Base-by-base conservation (phyloP, 2,797 vertebrate genomes). In the Anas capensis region DNA sequence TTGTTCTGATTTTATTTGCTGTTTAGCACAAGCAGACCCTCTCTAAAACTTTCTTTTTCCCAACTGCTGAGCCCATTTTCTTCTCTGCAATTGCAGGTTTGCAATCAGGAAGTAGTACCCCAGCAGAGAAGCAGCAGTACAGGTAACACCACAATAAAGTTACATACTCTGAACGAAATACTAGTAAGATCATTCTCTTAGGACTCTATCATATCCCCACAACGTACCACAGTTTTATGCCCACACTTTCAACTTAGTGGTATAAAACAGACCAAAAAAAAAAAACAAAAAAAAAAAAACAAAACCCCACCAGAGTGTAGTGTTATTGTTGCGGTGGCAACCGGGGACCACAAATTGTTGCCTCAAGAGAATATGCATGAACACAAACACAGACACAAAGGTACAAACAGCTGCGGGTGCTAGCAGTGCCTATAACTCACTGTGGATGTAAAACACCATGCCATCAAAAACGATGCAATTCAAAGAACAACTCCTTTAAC, bases 261-360 rank as follows among this genome's bases (percentile, higher is more conserved):
- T 44, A 84, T 5, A 31, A 86, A 85, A 42, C 2, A 77, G 57
- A 42, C 48, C 66, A 75, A 92, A 72, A 16, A 17, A 49, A 49
- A 14, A 49, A 49, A 51, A 42, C n/a, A 17, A 17, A 3, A 46
- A 17, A 17, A 3, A 46, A 20, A 78, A 92, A 69, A 16, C 27
- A 49, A 48, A 13, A 4, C 46, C 14, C 46, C 23, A 48, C 48
- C 36, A 8, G n/a, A 90, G 51, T 18, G 46, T 65, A 34, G 34
- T 91, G 85, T 93, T 93, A 68, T 57, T 79, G 94, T 93, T 90
- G 88, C 96, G 86, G 60, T 71, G 49, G 77, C 86, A 96, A 95
- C 90, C 54, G 29, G 66, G 90, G 44, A 82, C 68, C 64, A 88
- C 90, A 88, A 9, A 26, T 78, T 79, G 90, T 68, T 79, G 49